A percentile compares a stretch with the other conserved stretches of the same genome.
Evolutionary conservation across 2,113 vertebrate species (phyloP).

Genomic region (Ramphastos sulfuratus): DNA sequence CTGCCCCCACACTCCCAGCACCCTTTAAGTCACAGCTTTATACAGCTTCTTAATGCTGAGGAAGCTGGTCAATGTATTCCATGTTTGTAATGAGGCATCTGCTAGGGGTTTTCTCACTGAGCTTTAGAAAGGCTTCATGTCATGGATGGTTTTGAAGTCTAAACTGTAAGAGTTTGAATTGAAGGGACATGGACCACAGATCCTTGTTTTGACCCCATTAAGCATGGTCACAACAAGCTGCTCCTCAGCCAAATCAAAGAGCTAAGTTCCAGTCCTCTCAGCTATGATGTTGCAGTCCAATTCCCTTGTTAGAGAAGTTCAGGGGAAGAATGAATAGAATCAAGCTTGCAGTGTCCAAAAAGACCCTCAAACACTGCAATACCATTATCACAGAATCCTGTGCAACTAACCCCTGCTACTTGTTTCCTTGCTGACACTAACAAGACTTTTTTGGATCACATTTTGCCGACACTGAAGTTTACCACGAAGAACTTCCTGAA

Average conservation of each 20-base stretch:
- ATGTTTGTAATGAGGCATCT: background rate
- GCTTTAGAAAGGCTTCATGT: background rate
- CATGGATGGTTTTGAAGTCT: background rate
- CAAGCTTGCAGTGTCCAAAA: background rate
- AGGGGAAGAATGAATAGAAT: background rate
- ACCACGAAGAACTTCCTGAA: background rate
- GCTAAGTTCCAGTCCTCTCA: background rate
- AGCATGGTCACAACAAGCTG: background rate
- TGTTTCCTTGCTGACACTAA: background rate
- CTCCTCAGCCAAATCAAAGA: background rate
- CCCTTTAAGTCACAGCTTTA: background rate
- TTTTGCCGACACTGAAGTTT: background rate
- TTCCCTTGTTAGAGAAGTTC: background rate
- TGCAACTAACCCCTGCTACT: background rate
- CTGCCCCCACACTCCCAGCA: too few relatives aligned
- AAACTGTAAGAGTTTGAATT: background rate
- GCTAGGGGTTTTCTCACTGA: background rate
- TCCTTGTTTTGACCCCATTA: background rate
- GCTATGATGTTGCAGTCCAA: background rate
- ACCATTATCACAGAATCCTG: background rate
- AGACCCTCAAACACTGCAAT: background rate
- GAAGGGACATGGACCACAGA: background rate
- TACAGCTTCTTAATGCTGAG: background rate
- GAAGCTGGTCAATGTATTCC: accelerated
- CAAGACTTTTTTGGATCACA: background rate